Evolutionary conservation across 1,140 invertebrate genomes (phyloP).

Genomic region (Acyrthosiphon pisum): DNA sequence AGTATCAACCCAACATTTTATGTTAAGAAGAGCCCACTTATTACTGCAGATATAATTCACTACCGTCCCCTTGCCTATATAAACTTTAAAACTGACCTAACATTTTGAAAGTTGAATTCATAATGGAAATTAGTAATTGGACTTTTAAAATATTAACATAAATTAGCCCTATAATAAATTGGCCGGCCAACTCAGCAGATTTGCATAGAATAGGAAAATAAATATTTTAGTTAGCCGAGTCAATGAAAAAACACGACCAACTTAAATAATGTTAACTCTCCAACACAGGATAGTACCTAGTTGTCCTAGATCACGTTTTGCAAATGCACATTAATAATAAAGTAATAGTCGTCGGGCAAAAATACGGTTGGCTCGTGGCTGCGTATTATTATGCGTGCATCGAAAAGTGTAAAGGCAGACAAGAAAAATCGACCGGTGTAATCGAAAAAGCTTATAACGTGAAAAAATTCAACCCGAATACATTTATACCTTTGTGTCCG

Average conservation of each 20-base stretch:
- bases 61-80: not conserved
- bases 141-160: not conserved
- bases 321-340: not conserved
- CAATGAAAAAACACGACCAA: not conserved
- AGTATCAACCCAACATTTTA: not conserved
- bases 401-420: not conserved
- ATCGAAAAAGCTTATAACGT: conserved; percentile 2
- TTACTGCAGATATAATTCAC: not conserved
- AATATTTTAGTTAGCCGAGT: not conserved
- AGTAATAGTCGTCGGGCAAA: not conserved
- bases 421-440: not conserved
- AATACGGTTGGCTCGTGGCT: not conserved
- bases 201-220: not conserved
- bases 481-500: not conserved
- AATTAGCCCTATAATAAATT: not conserved
- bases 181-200: not conserved
- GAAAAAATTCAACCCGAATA: not conserved
- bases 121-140: not conserved
- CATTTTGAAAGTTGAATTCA: not conserved
- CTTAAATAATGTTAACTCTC: not conserved
- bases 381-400: not conserved
- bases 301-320: not conserved
- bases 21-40: not conserved
- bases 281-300: no score
- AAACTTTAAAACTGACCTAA: not conserved